Percentiles rank a stretch among this genome's conserved stretches.
Evolutionary conservation across 2,888 invertebrate genomes (phyloP).

Genomic region (Meiosimyza decipiens): DNA sequence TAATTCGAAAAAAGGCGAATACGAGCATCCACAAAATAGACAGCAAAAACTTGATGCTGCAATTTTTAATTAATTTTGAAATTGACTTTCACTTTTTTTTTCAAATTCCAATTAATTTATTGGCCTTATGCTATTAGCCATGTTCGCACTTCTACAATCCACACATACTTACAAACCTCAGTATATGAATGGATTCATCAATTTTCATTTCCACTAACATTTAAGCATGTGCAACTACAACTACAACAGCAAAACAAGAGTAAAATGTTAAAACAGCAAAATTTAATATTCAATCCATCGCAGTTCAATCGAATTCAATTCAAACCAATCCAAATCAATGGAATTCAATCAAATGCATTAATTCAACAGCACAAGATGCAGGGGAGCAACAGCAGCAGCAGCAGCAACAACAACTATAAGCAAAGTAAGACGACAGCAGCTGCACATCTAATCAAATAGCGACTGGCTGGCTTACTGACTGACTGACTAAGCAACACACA

Average conservation of each 20-base stretch:
- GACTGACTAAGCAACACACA: neutral
- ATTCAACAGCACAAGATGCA: neutral
- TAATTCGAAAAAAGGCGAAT: too few species aligned
- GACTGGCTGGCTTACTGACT: too few species aligned
- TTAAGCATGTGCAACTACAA: neutral
- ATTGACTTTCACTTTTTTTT: too few species aligned
- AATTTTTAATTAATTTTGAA: too few species aligned
- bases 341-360: slow-evolving; percentile 18
- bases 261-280: neutral
- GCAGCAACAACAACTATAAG: too few species aligned
- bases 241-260: neutral
- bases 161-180: too few species aligned
- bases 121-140: too few species aligned
- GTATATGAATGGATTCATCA: neutral
- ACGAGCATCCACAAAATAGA: too few species aligned
- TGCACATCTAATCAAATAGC: slow-evolving; percentile 28
- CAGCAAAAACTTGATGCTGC: too few species aligned
- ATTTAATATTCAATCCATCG: neutral
- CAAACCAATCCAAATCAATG: slow-evolving; percentile 14
- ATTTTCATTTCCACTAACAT: slow-evolving; percentile 1
- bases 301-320: slow-evolving; percentile 10
- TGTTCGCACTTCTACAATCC: too few species aligned
- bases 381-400: too few species aligned
- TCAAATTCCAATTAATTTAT: too few species aligned
- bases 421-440: neutral